These are phyloP conservation scores for Imbricaverruca yamaguchii DNA, from an alignment of 2,888 invertebrate genomes.

Conservation along the genomic window DNA sequence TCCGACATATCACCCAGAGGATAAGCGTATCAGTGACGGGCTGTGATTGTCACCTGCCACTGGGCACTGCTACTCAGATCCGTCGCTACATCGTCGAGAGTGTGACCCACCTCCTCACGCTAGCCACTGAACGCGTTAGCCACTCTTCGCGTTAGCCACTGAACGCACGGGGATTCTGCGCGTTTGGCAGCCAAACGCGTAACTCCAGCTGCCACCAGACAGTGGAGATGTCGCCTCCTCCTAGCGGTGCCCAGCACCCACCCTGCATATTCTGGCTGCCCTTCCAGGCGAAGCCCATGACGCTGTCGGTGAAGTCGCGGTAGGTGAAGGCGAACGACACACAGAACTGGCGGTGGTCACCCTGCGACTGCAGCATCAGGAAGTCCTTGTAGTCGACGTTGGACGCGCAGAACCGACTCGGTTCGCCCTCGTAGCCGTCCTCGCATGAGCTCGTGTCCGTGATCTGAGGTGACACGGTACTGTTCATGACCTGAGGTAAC, in stretches of 20 bases:
- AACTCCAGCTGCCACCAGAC: background rate
- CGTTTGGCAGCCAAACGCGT: background rate
- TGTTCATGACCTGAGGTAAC: too few relatives aligned
- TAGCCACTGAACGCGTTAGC: too few relatives aligned
- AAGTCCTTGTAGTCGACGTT: constrained; percentile 99
- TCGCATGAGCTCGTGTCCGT: constrained; percentile 42
- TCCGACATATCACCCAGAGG: too few relatives aligned
- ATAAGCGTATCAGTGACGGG: too few relatives aligned
- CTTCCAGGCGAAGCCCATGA: constrained; percentile 97
- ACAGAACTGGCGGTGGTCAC: constrained; percentile 97
- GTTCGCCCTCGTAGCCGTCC: constrained; percentile 56
- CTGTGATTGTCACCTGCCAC: too few relatives aligned
- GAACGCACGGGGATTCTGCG: too few relatives aligned
- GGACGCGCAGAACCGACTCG: constrained; percentile 84
- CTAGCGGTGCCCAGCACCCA: background rate
- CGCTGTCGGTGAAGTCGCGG: constrained; percentile 90
- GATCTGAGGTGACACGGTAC: background rate
- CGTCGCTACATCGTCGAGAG: too few relatives aligned
- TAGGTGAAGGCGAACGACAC: constrained; percentile 97
- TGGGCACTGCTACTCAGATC: too few relatives aligned
- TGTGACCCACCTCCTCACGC: too few relatives aligned
- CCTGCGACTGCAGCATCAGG: constrained; percentile 91
- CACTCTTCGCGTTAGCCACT: too few relatives aligned
- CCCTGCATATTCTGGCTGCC: constrained; percentile 46
- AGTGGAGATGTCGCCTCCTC: too few relatives aligned